These are phyloP conservation scores for Bovichtus diacanthus DNA, from an alignment of 2,797 vertebrate species.

Conservation along the genomic window DNA sequence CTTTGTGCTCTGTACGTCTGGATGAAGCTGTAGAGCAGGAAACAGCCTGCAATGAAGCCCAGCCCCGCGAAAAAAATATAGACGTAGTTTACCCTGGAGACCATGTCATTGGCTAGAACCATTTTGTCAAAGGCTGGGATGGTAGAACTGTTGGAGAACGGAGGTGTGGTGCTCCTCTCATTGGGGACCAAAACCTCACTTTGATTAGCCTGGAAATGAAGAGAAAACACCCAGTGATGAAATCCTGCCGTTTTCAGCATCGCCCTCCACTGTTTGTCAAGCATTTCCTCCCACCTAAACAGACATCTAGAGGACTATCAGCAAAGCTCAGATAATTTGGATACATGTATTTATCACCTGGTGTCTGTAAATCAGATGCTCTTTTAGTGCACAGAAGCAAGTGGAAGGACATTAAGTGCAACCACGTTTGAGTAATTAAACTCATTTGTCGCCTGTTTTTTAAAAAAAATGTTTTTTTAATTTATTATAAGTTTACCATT, in stretches of 20 bases:
- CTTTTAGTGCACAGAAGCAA: neutral
- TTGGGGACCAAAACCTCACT: neutral
- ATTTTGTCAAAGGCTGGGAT: slow-evolving; percentile 15
- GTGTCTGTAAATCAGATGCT: neutral
- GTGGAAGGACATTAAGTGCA: neutral
- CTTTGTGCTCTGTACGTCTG: slow-evolving; percentile 69
- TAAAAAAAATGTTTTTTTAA: neutral
- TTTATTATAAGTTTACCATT: neutral
- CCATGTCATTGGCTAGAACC: slow-evolving; percentile 76
- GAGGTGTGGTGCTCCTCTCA: neutral
- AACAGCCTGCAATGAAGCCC: slow-evolving; percentile 79
- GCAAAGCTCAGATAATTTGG: neutral
- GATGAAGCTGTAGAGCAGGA: slow-evolving; percentile 79
- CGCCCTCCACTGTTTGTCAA: neutral
- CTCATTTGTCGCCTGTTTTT: too few relatives aligned
- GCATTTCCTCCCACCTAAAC: slow-evolving; percentile 18
- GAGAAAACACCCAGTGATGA: slow-evolving; percentile 31
- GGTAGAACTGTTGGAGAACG: neutral
- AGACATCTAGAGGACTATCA: neutral
- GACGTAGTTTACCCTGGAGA: slow-evolving; percentile 80
- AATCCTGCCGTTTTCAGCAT: neutral
- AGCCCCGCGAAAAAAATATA: slow-evolving; percentile 78
- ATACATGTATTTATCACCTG: neutral
- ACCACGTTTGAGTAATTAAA: neutral
- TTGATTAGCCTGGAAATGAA: slow-evolving; percentile 50